Evolutionary conservation across 2,888 invertebrate genomes (phyloP).

Genomic region (Oscheius myriophilus): DNA sequence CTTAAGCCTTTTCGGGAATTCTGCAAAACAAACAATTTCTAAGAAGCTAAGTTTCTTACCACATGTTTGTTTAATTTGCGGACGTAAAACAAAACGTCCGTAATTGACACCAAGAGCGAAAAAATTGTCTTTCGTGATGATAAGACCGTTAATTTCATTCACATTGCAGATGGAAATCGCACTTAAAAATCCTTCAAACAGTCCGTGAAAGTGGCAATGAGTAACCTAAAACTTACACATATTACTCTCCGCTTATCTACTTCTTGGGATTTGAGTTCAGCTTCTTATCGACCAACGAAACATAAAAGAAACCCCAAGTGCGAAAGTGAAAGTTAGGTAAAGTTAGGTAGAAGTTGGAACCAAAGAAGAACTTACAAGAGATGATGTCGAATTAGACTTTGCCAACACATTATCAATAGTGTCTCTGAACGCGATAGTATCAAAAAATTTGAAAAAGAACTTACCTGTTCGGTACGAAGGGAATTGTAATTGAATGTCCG

Average conservation of each 20-base stretch:
- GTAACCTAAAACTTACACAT: conserved; percentile 44
- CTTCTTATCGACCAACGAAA: too few species aligned
- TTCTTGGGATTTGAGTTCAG: too few species aligned
- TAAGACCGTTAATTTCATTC: conserved; percentile 20
- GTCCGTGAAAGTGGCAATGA: conserved; percentile 39
- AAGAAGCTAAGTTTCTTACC: conserved; percentile 12
- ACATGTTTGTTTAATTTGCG: conserved; percentile 30
- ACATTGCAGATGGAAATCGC: conserved; percentile 18
- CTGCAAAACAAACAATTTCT: conserved; percentile 1
- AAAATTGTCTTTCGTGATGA: conserved; percentile 26
- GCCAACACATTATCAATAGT: not conserved
- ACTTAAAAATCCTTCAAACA: conserved; percentile 25
- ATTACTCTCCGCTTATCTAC: too few species aligned
- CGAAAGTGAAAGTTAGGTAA: too few species aligned
- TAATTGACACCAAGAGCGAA: conserved; percentile 27
- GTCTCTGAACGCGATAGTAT: not conserved
- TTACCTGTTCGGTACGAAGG: conserved; percentile 9
- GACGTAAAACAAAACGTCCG: conserved; percentile 32
- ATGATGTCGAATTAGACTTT: not conserved
- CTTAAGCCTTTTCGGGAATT: conserved; percentile 15
- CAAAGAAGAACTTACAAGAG: not conserved
- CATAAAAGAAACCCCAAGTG: too few species aligned
- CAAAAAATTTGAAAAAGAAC: not conserved
- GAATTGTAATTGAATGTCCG: conserved; percentile 1
- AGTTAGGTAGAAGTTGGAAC: too few species aligned